Evolutionary conservation across 2,113 vertebrate species (phyloP), one percentile per base, ranked within the genome.

Genomic region (Riparia riparia): DNA sequence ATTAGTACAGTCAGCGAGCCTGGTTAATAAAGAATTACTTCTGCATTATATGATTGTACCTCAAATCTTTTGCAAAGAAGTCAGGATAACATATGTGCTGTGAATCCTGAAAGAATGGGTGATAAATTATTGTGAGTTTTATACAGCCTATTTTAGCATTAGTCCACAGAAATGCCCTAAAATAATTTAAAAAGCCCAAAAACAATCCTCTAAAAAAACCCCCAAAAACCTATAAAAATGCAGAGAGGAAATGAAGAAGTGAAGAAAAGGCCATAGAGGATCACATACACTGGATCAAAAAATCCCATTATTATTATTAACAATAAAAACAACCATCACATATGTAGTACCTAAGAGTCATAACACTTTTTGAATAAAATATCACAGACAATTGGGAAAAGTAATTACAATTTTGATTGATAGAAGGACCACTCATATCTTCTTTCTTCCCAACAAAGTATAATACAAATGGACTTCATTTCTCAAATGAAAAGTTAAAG

Each of bases 11-110:
- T 70, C 70, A 94, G 91, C 96, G 69, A 95, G 64, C 57, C 66
- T 17, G 2, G 90, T 95, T 96, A 95, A 94, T 95, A 97, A 97
- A 93, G 92, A 95, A 96, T 96, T 93, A 91, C 82, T 96, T 97
- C 86, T 97, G 76, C 89, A 76, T 96, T 95, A 73, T 83, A 64
- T 79, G 72, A 65, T 74, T 96, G 64, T 90, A 92, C 82, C 72
- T 95, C 83, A 97, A 95, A 83, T 96, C 87, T 90, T 95, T 64
- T 91, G 53, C 54, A 83, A 81, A 91, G 63, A 72, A 95, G 28
- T 90, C 68, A 92, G 56, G 78, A 61, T 95, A 83, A 80, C 93
- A 68, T 58, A 82, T 78, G 37, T 83, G 80, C 90, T 89, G 56
- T 82, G 93, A 92, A 71, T 90, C 82, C 88, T 79, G 77, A 73